Conservation (phyloP, 2,888 invertebrate genomes). For the Psococerastis gibbosa region DNA sequence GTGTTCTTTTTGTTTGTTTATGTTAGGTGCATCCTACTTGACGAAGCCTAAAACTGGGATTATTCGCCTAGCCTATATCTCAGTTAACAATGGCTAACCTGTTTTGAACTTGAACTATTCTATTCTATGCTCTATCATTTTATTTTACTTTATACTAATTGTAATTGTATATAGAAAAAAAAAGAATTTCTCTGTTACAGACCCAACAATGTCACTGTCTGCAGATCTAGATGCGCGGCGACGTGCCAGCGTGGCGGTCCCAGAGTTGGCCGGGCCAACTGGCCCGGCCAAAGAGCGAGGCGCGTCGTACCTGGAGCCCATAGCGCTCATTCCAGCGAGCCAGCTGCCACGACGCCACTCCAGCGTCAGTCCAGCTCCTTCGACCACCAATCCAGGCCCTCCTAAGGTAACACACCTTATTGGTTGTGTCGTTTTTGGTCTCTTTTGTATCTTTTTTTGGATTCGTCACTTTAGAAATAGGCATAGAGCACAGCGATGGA, state of each 20-base stretch:
- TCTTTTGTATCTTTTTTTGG: too few relatives aligned
- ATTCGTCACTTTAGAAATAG: too few relatives aligned
- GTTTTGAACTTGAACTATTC: too few relatives aligned
- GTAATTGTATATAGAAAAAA: not conserved
- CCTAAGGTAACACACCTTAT: too few relatives aligned
- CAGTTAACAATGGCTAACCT: too few relatives aligned
- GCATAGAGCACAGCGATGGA: too few relatives aligned
- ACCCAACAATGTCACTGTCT: slow-evolving; percentile 5
- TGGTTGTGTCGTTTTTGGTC: too few relatives aligned
- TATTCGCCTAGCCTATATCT: too few relatives aligned
- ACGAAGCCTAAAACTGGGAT: too few relatives aligned
- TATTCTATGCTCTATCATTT: too few relatives aligned
- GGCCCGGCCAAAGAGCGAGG: not conserved
- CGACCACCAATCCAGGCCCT: not conserved
- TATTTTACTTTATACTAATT: not conserved
- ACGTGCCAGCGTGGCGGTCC: slow-evolving; percentile 5
- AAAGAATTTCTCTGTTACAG: slow-evolving; percentile 3
- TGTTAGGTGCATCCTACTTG: too few relatives aligned
- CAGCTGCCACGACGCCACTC: slow-evolving; percentile 14
- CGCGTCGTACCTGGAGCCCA: not conserved
- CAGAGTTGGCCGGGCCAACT: not conserved
- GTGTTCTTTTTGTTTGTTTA: too few relatives aligned
- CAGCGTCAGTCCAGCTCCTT: not conserved
- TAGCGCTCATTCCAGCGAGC: slow-evolving; percentile 8
- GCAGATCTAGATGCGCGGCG: slow-evolving; percentile 3